Conservation (phyloP, 2,888 invertebrate species). For the Hyposoter dolosus region DNA sequence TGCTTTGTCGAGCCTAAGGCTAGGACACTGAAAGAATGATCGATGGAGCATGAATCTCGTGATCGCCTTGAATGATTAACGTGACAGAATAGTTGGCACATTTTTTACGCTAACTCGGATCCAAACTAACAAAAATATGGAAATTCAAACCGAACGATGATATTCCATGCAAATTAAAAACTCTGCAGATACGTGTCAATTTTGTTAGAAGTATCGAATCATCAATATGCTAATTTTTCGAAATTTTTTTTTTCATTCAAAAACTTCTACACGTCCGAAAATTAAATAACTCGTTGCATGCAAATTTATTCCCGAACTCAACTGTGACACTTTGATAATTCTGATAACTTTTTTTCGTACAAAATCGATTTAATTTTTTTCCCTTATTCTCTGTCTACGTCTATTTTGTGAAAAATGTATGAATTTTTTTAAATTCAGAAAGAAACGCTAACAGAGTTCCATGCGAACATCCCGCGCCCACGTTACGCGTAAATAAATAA, state of each 20-base stretch:
- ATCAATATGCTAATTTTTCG: not conserved
- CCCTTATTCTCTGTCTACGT: not conserved
- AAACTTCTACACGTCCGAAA: not conserved
- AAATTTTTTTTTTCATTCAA: not conserved
- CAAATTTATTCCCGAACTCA: not conserved
- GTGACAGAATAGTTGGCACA: not conserved
- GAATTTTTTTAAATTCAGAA: not conserved
- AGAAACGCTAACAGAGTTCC: not conserved
- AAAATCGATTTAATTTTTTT: not conserved
- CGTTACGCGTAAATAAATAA: not conserved
- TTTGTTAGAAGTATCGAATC: not conserved
- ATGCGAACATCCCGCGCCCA: not conserved
- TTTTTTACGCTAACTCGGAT: not conserved
- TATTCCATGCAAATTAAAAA: not conserved
- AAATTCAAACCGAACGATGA: not conserved
- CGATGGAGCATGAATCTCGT: slow-evolving; percentile 15
- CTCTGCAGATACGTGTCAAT: not conserved
- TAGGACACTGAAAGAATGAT: not conserved
- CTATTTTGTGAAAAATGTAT: not conserved
- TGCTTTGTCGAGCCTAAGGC: not conserved
- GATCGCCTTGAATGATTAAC: not conserved
- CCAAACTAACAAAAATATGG: not conserved
- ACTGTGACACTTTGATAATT: not conserved
- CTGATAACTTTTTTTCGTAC: not conserved
- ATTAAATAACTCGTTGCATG: not conserved